These are phyloP conservation scores for Kuschelorhynchus macadamiae DNA, from an alignment of 2,888 invertebrate genomes.

Conservation along the genomic window DNA sequence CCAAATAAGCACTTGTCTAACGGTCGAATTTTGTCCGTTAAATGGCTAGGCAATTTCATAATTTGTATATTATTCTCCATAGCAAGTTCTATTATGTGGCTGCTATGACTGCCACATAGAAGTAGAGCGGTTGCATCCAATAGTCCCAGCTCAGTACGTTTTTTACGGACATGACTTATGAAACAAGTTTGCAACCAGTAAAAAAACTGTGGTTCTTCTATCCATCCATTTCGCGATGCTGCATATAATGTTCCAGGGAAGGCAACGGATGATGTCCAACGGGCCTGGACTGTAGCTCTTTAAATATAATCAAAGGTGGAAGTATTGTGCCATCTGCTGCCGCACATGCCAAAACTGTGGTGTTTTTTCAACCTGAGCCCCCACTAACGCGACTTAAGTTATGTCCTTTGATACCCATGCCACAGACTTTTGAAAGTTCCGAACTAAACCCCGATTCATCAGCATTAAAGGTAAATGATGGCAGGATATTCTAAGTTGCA, in stretches of 20 bases:
- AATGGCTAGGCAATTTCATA: too few relatives aligned
- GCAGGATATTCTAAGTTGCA: background rate
- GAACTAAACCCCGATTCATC: slow-evolving; percentile 5
- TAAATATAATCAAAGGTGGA: slow-evolving; percentile 1
- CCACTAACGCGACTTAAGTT: slow-evolving; percentile 2
- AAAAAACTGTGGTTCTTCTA: too few relatives aligned
- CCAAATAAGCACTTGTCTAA: too few relatives aligned
- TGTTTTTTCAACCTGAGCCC: background rate
- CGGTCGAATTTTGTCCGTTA: too few relatives aligned
- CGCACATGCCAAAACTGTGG: slow-evolving; percentile 5
- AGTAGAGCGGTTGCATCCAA: background rate
- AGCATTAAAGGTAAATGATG: background rate
- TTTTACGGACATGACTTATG: background rate
- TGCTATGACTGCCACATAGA: too few relatives aligned
- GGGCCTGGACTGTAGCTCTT: slow-evolving; percentile 5
- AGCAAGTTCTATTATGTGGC: background rate
- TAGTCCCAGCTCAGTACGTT: slow-evolving; percentile 1
- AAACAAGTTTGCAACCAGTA: background rate
- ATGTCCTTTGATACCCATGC: background rate
- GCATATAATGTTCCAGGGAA: too few relatives aligned
- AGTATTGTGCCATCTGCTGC: background rate
- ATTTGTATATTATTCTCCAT: too few relatives aligned
- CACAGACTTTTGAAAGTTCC: slow-evolving; percentile 1
- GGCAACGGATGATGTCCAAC: too few relatives aligned
- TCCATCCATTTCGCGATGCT: too few relatives aligned